These are phyloP conservation scores for Drosophila merina DNA, from an alignment of 2,888 invertebrate species.

Conservation along the genomic window DNA sequence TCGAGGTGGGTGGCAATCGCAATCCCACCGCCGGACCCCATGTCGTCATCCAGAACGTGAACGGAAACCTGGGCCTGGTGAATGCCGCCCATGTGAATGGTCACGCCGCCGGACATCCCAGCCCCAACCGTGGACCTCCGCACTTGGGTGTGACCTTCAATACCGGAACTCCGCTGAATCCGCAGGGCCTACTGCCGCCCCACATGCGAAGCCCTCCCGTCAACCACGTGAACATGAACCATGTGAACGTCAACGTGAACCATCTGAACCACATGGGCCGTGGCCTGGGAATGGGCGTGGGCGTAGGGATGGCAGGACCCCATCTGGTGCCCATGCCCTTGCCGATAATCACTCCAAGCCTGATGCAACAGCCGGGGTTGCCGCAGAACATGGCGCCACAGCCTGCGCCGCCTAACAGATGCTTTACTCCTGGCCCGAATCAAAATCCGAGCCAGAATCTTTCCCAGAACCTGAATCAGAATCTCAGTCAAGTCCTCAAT, in stretches of 20 bases:
- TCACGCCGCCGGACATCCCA: background rate
- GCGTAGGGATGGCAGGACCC: background rate
- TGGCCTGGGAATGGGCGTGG: background rate
- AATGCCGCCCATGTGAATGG: conserved; percentile 1
- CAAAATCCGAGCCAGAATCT: background rate
- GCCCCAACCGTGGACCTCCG: background rate
- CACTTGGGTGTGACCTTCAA: background rate
- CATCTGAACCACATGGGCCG: background rate
- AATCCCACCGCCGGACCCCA: background rate
- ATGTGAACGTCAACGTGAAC: background rate
- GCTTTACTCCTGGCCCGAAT: background rate
- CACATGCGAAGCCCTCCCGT: background rate
- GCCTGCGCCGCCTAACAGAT: background rate
- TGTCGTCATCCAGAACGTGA: conserved; percentile 11
- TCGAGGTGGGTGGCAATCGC: conserved; percentile 19
- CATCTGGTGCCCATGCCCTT: background rate
- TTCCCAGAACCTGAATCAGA: background rate
- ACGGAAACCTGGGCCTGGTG: background rate
- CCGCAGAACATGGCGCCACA: background rate
- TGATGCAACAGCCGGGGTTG: background rate
- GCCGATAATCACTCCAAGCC: background rate
- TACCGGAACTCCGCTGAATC: background rate
- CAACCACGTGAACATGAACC: conserved; percentile 1
- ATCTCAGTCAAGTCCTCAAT: background rate
- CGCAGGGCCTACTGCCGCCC: background rate